Base-by-base conservation (phyloP, 2,797 vertebrate genomes). In the Rhinoraja longicauda region DNA sequence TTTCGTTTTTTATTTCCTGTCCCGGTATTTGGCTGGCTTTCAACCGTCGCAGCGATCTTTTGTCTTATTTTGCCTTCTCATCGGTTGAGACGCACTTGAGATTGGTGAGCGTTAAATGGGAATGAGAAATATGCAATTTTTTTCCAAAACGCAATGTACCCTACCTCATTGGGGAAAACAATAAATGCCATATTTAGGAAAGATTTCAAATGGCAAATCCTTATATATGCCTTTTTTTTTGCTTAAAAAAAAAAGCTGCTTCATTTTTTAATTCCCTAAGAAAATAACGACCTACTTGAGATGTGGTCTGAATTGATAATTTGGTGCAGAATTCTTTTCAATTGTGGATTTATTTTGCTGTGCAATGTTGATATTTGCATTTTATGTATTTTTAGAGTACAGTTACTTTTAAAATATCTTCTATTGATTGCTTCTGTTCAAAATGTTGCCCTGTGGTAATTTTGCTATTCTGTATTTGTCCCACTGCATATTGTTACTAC, bases 91-190 rank as follows among this genome's bases (percentile, higher is more conserved):
- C 62, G 59, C 59, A 62, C n/a, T 88, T 62, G 84, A 67, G 62
- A 88, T 88, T 62, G 84, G 84, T 88, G 84, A 88, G 84, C 84
- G 84, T 88, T 67, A 88, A 88, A 88, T 64, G 59, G 81, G 59
- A 88, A 67, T 88, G 84, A 88, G 67, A 64, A 59, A 88, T 32
- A 67, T 67, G 17, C 59, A 15, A 62, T 88, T 32, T 88, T 88
- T 67, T 36, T 2, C 32, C 62, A 67, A 88, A 21, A 88, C 17
- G 39, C 32, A 39, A 88, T 84, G 84, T 88, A 88, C 59, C 84
- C 62, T 36, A 19, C 59, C 15, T 64, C n/a, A 7, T 21, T 73
- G 19, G 13, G 62, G 17, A 9, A 6, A 10, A 19, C 17, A 88
- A 88, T 67, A 67, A n/a, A 88, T 19, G 62, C 21, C n/a, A 67